Evolutionary conservation across 2,888 invertebrate genomes (phyloP).

Genomic region (Xestia xanthographa): DNA sequence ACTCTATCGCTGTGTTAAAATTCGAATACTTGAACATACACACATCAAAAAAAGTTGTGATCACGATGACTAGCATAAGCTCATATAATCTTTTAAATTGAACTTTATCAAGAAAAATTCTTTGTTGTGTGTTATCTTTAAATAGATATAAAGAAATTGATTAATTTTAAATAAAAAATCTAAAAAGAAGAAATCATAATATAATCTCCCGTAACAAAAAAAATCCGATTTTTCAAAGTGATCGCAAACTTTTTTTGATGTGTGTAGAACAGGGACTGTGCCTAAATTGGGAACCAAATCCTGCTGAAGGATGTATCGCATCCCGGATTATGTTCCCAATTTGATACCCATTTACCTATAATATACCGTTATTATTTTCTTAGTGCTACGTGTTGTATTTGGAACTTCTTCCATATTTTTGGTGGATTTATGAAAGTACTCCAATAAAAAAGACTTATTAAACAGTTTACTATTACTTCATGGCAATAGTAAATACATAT

Average conservation of each 20-base stretch:
- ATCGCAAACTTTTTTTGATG: no score
- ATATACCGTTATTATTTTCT: conserved; percentile 33
- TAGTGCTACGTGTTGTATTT: not conserved
- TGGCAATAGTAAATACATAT: not conserved
- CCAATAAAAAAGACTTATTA: not conserved
- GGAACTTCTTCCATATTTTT: not conserved
- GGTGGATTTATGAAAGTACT: not conserved
- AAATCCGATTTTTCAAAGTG: no score
- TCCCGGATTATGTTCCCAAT: conserved; percentile 35
- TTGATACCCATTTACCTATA: conserved; percentile 30
- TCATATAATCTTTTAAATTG: no score
- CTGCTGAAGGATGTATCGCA: conserved; percentile 38
- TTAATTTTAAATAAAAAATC: no score
- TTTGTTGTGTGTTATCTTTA: no score
- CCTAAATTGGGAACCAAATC: conserved; percentile 49
- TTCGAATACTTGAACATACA: conserved; percentile 32
- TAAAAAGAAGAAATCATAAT: no score
- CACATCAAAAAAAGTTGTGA: no score
- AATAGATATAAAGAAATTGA: no score
- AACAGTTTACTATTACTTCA: not conserved
- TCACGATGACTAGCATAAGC: no score
- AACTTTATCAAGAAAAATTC: no score
- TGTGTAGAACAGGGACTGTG: conserved; percentile 16
- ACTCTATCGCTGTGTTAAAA: not conserved
- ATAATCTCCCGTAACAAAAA: no score